These are phyloP conservation scores for Periophthalmus modestus DNA, from an alignment of 2,113 vertebrate species.

Conservation along the genomic window DNA sequence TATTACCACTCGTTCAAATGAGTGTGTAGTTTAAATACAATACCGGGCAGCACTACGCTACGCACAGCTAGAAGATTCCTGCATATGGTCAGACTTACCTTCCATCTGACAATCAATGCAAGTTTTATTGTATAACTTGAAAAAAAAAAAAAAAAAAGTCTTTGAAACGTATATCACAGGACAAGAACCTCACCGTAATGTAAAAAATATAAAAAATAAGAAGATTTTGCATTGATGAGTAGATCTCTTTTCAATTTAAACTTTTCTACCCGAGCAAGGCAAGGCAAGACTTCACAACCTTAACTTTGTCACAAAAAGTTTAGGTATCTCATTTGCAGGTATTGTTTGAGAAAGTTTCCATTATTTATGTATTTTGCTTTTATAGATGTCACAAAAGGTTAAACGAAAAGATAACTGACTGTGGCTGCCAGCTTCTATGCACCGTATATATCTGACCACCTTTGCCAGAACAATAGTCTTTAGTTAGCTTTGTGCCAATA, in stretches of 20 bases:
- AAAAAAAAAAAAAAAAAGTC: too few relatives aligned
- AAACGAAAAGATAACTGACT: background rate
- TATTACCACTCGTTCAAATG: too few relatives aligned
- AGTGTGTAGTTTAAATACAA: too few relatives aligned
- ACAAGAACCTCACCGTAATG: too few relatives aligned
- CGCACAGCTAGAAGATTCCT: too few relatives aligned
- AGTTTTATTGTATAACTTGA: too few relatives aligned
- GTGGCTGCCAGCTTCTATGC: background rate
- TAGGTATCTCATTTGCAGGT: background rate
- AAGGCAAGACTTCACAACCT: background rate
- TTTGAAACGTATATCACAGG: too few relatives aligned
- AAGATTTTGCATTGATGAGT: background rate
- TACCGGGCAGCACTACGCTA: too few relatives aligned
- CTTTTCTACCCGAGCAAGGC: background rate
- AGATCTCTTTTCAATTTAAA: background rate
- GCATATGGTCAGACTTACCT: too few relatives aligned
- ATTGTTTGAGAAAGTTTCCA: background rate
- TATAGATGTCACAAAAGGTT: background rate
- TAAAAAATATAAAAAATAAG: background rate
- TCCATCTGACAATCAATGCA: too few relatives aligned
- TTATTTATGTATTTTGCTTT: background rate
- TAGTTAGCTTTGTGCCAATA: slow-evolving; percentile 16
- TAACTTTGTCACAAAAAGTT: background rate
- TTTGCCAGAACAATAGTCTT: slow-evolving; percentile 1
- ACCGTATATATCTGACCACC: slow-evolving; percentile 3